Evolutionary conservation across 2,797 vertebrate species (phyloP).

Genomic region (Chloroceryle inda): DNA sequence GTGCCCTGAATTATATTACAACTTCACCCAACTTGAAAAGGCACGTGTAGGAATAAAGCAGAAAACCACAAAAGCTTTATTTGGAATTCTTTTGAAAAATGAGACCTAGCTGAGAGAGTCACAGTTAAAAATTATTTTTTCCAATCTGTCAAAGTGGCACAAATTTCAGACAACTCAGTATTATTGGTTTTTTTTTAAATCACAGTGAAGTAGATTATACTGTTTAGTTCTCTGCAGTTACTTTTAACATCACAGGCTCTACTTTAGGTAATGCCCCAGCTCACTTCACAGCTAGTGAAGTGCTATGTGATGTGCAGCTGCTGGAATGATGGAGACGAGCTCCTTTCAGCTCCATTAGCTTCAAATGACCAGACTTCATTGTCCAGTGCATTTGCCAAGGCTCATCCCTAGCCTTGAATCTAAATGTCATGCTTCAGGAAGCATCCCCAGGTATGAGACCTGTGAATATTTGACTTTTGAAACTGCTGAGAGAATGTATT

Average conservation of each 20-base stretch:
- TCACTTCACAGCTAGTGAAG: not conserved
- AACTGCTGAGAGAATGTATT: not conserved
- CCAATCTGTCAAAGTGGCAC: not conserved
- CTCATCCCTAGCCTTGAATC: not conserved
- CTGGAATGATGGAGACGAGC: not conserved
- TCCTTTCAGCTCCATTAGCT: not conserved
- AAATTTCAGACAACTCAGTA: not conserved
- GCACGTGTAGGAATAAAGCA: not conserved
- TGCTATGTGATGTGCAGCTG: not conserved
- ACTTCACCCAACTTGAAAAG: conserved; percentile 19
- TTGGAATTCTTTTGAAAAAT: not conserved
- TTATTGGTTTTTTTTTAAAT: not conserved
- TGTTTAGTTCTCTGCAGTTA: not conserved
- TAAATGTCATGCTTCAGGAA: not conserved
- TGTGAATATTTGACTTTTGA: not conserved
- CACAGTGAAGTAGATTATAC: not conserved
- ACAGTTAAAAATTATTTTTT: not conserved
- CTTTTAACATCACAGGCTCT: not conserved
- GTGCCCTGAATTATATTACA: not conserved
- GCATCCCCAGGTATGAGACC: not conserved
- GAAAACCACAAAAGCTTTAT: not conserved
- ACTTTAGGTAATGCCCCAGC: not conserved
- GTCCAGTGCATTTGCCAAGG: not conserved
- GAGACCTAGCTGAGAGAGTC: not conserved
- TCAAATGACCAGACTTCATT: not conserved